Evolutionary conservation across 2,797 vertebrate genomes (phyloP).

Genomic region (Accipiter superciliosus): DNA sequence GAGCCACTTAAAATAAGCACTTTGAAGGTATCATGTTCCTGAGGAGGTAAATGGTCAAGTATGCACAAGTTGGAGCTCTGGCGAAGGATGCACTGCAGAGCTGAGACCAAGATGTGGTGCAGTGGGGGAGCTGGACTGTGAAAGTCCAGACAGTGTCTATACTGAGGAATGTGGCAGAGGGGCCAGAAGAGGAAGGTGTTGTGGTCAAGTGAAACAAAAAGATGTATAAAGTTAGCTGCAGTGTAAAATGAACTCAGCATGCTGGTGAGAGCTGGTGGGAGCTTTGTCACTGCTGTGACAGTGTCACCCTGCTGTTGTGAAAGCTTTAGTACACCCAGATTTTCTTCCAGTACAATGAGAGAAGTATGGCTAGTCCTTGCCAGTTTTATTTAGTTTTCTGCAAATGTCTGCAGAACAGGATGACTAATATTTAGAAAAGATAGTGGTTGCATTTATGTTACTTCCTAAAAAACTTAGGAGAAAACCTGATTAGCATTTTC

Average conservation of each 20-base stretch:
- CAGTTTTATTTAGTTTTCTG: background rate
- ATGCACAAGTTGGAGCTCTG: background rate
- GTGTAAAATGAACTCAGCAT: background rate
- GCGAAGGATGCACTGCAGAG: background rate
- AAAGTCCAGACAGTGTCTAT: background rate
- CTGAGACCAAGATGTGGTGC: background rate
- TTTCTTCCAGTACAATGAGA: background rate
- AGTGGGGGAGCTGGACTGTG: background rate
- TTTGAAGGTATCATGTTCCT: background rate
- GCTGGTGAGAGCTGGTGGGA: background rate
- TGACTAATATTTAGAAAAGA: background rate
- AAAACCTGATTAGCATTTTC: background rate
- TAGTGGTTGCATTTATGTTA: background rate
- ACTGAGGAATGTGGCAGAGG: background rate
- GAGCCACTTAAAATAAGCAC: background rate
- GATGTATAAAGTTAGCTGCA: background rate
- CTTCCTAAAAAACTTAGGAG: background rate
- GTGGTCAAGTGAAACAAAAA: background rate
- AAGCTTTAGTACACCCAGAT: background rate
- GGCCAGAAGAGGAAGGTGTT: background rate
- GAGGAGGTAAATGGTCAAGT: background rate
- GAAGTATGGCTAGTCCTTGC: background rate
- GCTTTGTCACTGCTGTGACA: background rate
- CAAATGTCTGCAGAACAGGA: background rate
- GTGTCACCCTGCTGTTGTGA: background rate